These are phyloP conservation scores for Mesocentrotus franciscanus DNA, from an alignment of 53 echinoderm and acorn worm genomes.

Conservation along the genomic window DNA sequence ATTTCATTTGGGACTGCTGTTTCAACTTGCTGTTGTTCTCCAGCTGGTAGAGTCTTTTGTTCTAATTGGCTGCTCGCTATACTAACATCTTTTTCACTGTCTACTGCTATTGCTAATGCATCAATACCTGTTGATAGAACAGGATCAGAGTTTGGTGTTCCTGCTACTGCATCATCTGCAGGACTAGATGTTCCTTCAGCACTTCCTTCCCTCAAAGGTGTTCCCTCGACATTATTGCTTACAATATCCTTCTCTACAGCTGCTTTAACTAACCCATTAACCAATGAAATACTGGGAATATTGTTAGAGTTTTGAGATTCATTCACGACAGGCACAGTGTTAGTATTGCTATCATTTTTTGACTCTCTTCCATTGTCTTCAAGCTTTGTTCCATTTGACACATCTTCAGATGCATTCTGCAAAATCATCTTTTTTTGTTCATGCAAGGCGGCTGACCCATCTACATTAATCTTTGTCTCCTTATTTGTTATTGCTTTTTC, in stretches of 20 bases:
- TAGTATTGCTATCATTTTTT: not conserved
- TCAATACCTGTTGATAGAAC: not conserved
- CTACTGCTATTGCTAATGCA: not conserved
- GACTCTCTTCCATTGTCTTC: conserved; percentile 20
- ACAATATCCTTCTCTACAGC: not conserved
- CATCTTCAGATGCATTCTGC: conserved; percentile 32
- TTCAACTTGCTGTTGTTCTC: not conserved
- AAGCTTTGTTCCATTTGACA: conserved; percentile 35
- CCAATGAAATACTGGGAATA: not conserved
- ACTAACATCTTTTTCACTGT: not conserved
- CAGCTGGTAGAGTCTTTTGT: not conserved
- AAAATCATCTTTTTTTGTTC: not conserved
- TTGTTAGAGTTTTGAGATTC: not conserved
- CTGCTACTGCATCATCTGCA: not conserved
- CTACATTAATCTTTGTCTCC: not conserved
- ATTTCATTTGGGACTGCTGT: not conserved
- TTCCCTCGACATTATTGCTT: not conserved
- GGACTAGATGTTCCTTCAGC: not conserved
- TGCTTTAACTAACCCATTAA: not conserved
- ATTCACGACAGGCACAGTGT: conserved; percentile 30
- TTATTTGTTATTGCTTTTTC: conserved; percentile 33
- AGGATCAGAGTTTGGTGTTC: not conserved
- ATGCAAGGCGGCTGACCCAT: not conserved
- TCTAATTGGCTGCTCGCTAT: conserved; percentile 16
- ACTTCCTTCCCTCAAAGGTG: not conserved